Evolutionary conservation across 1,140 invertebrate genomes (phyloP).

Genomic region (Charaxes varanes): DNA sequence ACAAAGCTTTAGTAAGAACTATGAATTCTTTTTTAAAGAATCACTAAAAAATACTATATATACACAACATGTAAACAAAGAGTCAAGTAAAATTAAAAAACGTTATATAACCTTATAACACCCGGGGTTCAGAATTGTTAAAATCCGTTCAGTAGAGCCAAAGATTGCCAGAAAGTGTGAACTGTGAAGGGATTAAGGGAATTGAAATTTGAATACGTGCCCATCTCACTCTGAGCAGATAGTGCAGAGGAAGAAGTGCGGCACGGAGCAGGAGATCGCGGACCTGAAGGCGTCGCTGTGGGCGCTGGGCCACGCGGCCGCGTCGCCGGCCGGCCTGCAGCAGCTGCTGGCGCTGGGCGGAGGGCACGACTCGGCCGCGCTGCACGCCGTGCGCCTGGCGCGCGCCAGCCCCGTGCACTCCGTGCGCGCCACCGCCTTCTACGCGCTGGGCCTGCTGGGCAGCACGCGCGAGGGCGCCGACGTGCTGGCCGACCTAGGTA

Average conservation of each 20-base stretch:
- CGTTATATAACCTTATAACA: too few species aligned
- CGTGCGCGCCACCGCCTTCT: conserved; percentile 91
- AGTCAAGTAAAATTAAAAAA: too few species aligned
- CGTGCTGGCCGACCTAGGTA: conserved; percentile 80
- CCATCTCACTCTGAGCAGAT: conserved; percentile 37
- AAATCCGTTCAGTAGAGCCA: too few species aligned
- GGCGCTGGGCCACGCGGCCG: conserved; percentile 89
- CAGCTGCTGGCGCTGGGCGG: conserved; percentile 74
- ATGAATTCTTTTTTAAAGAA: too few species aligned
- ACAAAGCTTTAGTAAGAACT: too few species aligned
- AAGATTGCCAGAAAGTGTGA: too few species aligned
- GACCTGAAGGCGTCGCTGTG: conserved; percentile 92
- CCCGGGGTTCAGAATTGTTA: too few species aligned
- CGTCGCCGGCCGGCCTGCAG: conserved; percentile 82
- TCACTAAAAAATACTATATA: too few species aligned
- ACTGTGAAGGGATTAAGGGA: too few species aligned
- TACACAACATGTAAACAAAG: too few species aligned
- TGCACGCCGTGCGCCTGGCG: conserved; percentile 84
- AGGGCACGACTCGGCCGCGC: conserved; percentile 75
- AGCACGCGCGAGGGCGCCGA: conserved; percentile 89
- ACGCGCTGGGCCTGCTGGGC: conserved; percentile 88
- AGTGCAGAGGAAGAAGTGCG: conserved; percentile 71
- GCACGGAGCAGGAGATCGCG: conserved; percentile 79
- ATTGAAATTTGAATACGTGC: too few species aligned
- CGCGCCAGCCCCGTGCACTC: conserved; percentile 88